Percentiles rank a stretch among this genome's conserved stretches.
These are phyloP conservation scores for Phorcus lineatus DNA, from an alignment of 2,888 invertebrate species.

Conservation along the genomic window DNA sequence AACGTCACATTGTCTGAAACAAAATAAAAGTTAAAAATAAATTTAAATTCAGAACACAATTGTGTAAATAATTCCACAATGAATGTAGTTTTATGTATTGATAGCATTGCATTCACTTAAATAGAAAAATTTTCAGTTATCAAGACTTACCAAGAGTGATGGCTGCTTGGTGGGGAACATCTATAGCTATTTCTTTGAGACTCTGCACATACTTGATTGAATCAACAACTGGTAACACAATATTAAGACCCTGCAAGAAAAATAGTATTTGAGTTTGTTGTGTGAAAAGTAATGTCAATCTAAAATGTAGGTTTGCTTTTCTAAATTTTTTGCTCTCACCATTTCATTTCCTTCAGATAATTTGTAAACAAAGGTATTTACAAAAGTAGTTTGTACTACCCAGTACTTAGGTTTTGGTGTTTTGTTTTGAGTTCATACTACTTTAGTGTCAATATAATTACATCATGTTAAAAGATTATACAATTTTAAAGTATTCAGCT, in stretches of 20 bases:
- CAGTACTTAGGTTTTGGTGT: no score
- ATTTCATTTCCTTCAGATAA: no score
- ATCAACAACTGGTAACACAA: slow-evolving; percentile 93
- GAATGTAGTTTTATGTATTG: neutral
- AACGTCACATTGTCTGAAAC: slow-evolving; percentile 93
- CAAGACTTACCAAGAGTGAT: slow-evolving; percentile 85
- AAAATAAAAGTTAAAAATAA: neutral
- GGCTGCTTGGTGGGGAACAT: slow-evolving; percentile 98
- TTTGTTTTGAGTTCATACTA: no score
- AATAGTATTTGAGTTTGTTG: neutral
- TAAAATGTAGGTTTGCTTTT: no score
- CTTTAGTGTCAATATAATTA: no score
- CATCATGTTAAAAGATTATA: neutral
- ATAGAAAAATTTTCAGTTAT: neutral
- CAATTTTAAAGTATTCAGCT: neutral
- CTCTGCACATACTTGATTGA: slow-evolving; percentile 97
- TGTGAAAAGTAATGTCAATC: no score
- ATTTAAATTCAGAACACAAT: neutral
- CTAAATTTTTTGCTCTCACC: neutral
- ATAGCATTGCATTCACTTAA: neutral
- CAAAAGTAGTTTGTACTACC: no score
- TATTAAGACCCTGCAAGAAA: slow-evolving; percentile 85
- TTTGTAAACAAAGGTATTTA: no score
- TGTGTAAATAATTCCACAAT: neutral
- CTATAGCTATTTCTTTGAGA: slow-evolving; percentile 98